Evolutionary conservation across 2,797 vertebrate genomes (phyloP).

Genomic region (Anas flavirostris): DNA sequence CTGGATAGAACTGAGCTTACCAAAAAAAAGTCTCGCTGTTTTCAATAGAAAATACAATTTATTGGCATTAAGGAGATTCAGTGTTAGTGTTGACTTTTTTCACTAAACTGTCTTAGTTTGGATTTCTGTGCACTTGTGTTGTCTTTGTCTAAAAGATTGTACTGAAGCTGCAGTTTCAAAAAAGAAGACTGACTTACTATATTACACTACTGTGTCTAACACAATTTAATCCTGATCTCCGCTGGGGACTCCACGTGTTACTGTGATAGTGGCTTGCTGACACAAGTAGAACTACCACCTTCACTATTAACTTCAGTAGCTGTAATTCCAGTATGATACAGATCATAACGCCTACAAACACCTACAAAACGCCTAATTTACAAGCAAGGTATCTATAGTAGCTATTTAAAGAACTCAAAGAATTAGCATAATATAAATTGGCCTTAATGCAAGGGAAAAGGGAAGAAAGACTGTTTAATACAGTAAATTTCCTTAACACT

Average conservation of each 20-base stretch:
- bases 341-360: background rate
- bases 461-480: background rate
- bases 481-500: background rate
- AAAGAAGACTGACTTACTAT: background rate
- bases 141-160: background rate
- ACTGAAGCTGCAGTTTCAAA: background rate
- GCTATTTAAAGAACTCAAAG: background rate
- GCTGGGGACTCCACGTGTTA: background rate
- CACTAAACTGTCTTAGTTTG: background rate
- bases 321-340: background rate
- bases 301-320: background rate
- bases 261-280: background rate
- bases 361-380: background rate
- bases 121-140: background rate
- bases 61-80: background rate
- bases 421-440: background rate
- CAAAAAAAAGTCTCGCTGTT: background rate
- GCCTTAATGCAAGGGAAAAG: background rate
- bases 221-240: background rate
- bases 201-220: background rate
- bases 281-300: background rate
- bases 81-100: background rate
- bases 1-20: accelerated
- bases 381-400: background rate
- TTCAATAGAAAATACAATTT: background rate